phyloP scores from a whole-genome alignment of 2,888 invertebrate genomes.

The Parapristionchus giblindavisi region DNA sequence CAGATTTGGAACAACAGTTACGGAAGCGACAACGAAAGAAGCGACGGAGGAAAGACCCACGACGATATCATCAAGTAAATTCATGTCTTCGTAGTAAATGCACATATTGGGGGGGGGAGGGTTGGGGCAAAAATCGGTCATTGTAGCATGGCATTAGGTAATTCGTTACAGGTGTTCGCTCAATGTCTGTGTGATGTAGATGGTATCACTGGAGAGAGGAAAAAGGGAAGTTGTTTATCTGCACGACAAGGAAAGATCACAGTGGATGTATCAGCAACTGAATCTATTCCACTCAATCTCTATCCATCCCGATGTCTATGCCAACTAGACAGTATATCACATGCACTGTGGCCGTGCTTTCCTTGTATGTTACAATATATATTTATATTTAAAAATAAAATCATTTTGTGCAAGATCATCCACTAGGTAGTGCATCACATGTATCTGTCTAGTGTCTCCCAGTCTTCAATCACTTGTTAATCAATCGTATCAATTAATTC shows the following conservation, averaged over 20 bases:
- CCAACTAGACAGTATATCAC: constrained; percentile 64
- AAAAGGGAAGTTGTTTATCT: constrained; percentile 32
- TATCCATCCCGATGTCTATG: constrained; percentile 62
- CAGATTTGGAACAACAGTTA: constrained; percentile 12
- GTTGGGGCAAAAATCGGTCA: no score
- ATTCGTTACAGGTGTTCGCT: constrained; percentile 58
- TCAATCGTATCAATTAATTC: no score
- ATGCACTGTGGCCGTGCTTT: constrained; percentile 68
- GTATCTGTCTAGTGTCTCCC: no score
- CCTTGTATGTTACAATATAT: constrained; percentile 57
- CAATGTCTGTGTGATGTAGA: constrained; percentile 68
- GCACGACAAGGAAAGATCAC: constrained; percentile 48
- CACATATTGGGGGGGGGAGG: no score
- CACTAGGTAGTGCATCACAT: no score
- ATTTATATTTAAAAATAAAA: background rate
- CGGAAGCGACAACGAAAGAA: constrained; percentile 18
- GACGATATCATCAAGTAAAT: constrained; percentile 34
- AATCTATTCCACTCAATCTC: constrained; percentile 54
- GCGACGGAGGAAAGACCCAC: constrained; percentile 33
- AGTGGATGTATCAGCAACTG: constrained; percentile 44
- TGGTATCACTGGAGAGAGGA: constrained; percentile 61
- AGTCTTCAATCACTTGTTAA: no score
- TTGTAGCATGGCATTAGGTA: no score
- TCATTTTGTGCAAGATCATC: background rate
- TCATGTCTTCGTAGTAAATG: background rate